These are phyloP conservation scores for Caenorhabditis panamensis DNA, from an alignment of 2,888 invertebrate genomes.

Conservation along the genomic window DNA sequence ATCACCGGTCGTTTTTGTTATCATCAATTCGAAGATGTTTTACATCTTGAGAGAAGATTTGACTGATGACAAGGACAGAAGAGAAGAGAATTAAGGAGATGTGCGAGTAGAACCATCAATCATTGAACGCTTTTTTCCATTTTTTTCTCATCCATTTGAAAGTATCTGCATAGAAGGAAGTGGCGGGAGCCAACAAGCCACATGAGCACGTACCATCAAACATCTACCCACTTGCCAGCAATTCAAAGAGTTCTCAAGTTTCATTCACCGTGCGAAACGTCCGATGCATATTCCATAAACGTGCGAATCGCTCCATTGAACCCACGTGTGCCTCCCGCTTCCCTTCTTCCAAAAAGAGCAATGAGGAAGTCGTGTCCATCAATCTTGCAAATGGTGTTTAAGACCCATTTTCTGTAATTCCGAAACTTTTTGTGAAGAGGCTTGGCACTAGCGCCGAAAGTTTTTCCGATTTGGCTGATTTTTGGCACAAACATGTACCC, in stretches of 20 bases:
- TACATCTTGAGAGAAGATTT: slow-evolving; percentile 40
- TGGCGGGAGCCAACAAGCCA: no score
- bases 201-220: slow-evolving; percentile 1
- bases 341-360: not conserved
- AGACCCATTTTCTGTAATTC: no score
- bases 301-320: slow-evolving; percentile 17
- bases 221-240: slow-evolving; percentile 4
- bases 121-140: slow-evolving; percentile 25
- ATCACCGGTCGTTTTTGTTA: slow-evolving; percentile 16
- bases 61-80: slow-evolving; percentile 28
- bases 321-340: not conserved
- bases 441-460: no score
- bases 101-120: slow-evolving; percentile 24
- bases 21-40: slow-evolving; percentile 51
- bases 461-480: no score
- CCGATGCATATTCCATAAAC: slow-evolving; percentile 37
- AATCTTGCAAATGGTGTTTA: slow-evolving; percentile 4
- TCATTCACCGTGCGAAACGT: slow-evolving; percentile 15
- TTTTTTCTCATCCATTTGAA: not conserved
- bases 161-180: no score
- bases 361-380: slow-evolving; percentile 7
- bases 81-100: slow-evolving; percentile 10
- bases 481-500: no score
- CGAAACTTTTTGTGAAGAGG: no score
- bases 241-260: slow-evolving; percentile 41